phyloP scores from a whole-genome alignment of 2,797 vertebrate genomes.

The Myiotriccus ornatus region DNA sequence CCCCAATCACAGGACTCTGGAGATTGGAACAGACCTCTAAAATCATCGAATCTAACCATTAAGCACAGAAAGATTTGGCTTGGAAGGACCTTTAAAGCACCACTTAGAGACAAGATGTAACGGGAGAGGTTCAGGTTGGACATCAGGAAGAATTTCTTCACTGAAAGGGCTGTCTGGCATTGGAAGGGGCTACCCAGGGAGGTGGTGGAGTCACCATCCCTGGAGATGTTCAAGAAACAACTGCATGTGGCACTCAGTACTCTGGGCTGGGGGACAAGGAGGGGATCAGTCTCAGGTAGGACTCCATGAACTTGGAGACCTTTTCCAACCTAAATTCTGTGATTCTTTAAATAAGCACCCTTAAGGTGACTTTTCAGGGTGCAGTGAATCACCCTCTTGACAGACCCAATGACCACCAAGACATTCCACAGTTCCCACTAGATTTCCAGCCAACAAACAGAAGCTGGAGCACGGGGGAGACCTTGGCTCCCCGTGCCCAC shows the following conservation, averaged over 20 bases:
- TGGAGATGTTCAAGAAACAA: background rate
- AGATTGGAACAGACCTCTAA: background rate
- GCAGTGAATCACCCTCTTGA: accelerated
- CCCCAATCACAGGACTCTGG: background rate
- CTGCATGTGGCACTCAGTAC: background rate
- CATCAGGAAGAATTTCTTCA: background rate
- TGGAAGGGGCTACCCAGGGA: background rate
- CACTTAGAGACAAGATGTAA: background rate
- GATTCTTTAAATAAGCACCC: background rate
- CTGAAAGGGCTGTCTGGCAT: background rate
- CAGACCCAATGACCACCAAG: background rate
- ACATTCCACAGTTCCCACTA: background rate
- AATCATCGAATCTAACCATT: accelerated
- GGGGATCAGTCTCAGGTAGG: background rate
- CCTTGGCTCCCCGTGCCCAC: background rate
- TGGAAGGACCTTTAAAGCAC: background rate
- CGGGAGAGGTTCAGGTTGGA: background rate
- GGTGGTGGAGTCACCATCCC: background rate
- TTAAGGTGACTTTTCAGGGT: background rate
- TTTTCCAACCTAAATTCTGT: background rate
- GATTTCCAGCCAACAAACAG: background rate
- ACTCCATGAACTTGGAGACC: background rate
- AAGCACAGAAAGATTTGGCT: background rate
- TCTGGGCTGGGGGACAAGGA: background rate
- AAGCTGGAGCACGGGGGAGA: background rate